A percentile compares a stretch with the other conserved stretches of the same genome.
Conservation (phyloP, 2,888 invertebrate genomes). For the Ormyrus rosae region DNA sequence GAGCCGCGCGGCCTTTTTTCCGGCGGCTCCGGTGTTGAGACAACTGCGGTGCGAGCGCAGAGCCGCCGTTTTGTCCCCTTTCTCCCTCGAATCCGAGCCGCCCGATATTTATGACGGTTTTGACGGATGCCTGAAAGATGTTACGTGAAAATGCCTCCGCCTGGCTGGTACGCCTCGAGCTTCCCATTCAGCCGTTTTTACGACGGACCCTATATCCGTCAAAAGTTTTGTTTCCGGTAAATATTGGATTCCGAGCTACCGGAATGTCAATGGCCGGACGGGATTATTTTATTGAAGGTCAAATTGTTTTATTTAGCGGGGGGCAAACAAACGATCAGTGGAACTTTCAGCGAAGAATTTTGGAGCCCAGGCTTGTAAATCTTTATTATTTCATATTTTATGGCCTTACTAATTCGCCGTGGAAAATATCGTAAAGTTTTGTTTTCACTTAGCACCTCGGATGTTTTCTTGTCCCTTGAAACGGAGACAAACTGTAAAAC, state of each 20-base stretch:
- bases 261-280: neutral
- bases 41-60: conserved; percentile 27
- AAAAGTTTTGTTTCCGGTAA: neutral
- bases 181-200: conserved; percentile 12
- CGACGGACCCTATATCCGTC: conserved; percentile 1
- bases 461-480: too few species aligned
- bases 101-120: conserved; percentile 46
- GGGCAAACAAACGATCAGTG: conserved; percentile 23
- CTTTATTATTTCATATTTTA: conserved; percentile 5
- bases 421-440: conserved; percentile 33
- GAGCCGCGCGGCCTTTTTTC: neutral
- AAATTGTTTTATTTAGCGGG: conserved; percentile 10
- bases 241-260: neutral
- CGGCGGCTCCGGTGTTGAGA: conserved; percentile 18
- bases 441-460: too few species aligned
- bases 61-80: too few species aligned
- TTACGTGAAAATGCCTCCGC: conserved; percentile 45
- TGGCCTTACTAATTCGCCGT: conserved; percentile 18
- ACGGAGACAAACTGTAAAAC: too few species aligned
- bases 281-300: conserved; percentile 26
- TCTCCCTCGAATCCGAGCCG: neutral
- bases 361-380: neutral
- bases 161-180: conserved; percentile 25
- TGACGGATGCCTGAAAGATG: conserved; percentile 42
- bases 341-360: neutral